A percentile compares a stretch with the other conserved stretches of the same genome.
Conservation (phyloP, 2,888 invertebrate genomes). For the Neria commutata region DNA sequence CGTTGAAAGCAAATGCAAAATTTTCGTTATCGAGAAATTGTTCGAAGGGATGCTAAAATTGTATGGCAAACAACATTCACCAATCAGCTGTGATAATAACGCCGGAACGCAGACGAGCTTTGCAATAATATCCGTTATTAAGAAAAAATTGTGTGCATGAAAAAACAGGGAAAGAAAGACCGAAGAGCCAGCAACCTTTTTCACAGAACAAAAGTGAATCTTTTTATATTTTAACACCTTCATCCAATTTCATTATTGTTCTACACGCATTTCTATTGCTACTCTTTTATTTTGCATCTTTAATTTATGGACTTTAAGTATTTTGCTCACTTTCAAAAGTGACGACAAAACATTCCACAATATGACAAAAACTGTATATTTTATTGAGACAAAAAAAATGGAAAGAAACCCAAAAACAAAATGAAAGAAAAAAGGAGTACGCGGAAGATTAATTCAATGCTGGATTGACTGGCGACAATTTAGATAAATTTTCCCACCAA, state of each 20-base stretch:
- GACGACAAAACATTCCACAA: slow-evolving; percentile 61
- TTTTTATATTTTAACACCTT: slow-evolving; percentile 58
- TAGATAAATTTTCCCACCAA: slow-evolving; percentile 60
- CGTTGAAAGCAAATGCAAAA: too few species aligned
- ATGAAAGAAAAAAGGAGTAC: slow-evolving; percentile 28
- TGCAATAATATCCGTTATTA: slow-evolving; percentile 21
- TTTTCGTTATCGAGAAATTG: too few species aligned
- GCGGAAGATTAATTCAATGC: slow-evolving; percentile 17
- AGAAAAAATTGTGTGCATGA: slow-evolving; percentile 8
- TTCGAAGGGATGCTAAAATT: too few species aligned
- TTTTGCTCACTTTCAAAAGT: slow-evolving; percentile 46
- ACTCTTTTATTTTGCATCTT: slow-evolving; percentile 12
- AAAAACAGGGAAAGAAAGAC: slow-evolving; percentile 5
- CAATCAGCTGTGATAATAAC: too few species aligned
- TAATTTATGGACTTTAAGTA: slow-evolving; percentile 58
- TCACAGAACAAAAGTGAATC: slow-evolving; percentile 24
- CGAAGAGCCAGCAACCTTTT: too few species aligned
- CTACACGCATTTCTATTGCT: slow-evolving; percentile 31
- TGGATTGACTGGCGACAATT: slow-evolving; percentile 46
- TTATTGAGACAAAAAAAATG: slow-evolving; percentile 29
- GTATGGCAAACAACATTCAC: too few species aligned
- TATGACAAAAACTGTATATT: slow-evolving; percentile 48
- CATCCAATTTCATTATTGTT: slow-evolving; percentile 54
- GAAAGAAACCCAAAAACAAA: slow-evolving; percentile 29
- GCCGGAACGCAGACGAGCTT: too few species aligned